Evolutionary conservation across 2,113 vertebrate species (phyloP), one percentile per base, ranked within the genome.

Genomic region (Mungos mungo): DNA sequence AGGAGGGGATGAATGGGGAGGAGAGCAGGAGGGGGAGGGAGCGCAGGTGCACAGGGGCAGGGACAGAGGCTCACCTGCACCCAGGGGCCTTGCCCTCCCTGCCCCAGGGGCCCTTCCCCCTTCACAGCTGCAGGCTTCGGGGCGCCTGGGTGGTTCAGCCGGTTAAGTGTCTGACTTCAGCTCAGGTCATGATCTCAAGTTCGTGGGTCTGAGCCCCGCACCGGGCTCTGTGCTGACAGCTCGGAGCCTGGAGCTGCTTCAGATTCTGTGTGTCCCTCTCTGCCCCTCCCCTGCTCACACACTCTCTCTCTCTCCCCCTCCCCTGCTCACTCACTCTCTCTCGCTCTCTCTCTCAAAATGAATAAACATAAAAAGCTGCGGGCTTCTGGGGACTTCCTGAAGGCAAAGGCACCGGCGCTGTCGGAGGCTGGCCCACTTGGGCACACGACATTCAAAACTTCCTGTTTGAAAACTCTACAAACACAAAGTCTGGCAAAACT

Each of bases 381-480:
- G 52, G n/a, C 6, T 38, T 54, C 4, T 2, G 69, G 52, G n/a
- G 15, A 74, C 66, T 31, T 60, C 66, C 13, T 6, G 16, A 65
- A 89, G 60, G 27, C 27, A 69, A 66, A 94, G 38, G 38, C n/a
- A 92, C 65, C 1, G 72, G 33, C 1, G 15, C 27, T 7, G 66
- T 27, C 13, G 54, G 33, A 45, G 7, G 52, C 35, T 27, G 50
- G 50, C 7, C 38, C 41, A 41, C 69, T 63, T 7, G 14, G 41
- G 38, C 41, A 72, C 52, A 63, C 15, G 16, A 11, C 35, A n/a
- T 18, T 47, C 11, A 19, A 52, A 71, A 54, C 31, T 81, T 19
- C 13, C 25, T 15, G 79, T 47, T 76, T 45, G 52, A 79, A 97
- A 91, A 74, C 33, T 76, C 88, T 60, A 19, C 47, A 80, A 31